Evolutionary conservation across 2,113 vertebrate species (phyloP).

Genomic region (Struthidea cinerea): DNA sequence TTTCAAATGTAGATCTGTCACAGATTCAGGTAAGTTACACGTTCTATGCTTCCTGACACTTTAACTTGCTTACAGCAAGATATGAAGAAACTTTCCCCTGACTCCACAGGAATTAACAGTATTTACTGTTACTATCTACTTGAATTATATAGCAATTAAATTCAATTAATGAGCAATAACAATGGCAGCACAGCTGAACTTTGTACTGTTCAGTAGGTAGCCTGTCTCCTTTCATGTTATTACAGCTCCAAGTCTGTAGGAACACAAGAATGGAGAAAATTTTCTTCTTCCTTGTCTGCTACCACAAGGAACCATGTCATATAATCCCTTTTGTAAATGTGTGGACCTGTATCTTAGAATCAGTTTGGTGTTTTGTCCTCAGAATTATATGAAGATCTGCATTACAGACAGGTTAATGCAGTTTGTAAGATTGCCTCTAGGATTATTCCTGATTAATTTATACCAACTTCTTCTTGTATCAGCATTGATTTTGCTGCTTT

Average conservation of each 20-base stretch:
- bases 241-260: neutral
- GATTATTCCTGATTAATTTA: neutral
- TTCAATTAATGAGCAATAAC: constrained; percentile 3
- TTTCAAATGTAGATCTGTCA: neutral
- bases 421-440: neutral
- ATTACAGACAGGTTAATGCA: neutral
- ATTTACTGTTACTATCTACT: constrained; percentile 2
- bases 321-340: neutral
- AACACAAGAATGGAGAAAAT: neutral
- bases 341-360: neutral
- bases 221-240: neutral
- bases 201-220: neutral
- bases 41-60: neutral
- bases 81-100: neutral
- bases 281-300: neutral
- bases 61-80: neutral
- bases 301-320: neutral
- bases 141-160: neutral
- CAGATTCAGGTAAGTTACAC: neutral
- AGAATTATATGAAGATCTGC: neutral
- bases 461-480: neutral
- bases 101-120: neutral
- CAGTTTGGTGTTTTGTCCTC: neutral
- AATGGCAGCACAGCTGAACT: neutral
- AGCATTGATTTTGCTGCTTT: neutral